phyloP scores from a whole-genome alignment of 2,888 invertebrate species.

The Azorinus chamasolen region DNA sequence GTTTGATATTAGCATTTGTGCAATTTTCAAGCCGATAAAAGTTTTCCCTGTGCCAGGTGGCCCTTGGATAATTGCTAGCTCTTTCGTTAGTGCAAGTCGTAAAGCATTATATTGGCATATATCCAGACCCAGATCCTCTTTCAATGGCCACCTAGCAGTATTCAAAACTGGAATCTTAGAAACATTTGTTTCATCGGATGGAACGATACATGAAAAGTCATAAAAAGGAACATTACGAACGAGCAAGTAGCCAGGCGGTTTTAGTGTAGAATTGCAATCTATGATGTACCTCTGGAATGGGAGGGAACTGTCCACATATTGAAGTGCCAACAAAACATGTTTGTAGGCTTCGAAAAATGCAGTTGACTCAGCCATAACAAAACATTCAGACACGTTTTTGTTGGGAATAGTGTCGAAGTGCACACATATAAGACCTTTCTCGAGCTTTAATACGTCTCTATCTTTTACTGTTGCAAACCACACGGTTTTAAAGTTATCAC shows the following conservation, averaged over 20 bases:
- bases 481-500: slow-evolving; percentile 90
- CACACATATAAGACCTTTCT: slow-evolving; percentile 64
- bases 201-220: slow-evolving; percentile 44
- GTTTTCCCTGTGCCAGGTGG: slow-evolving; percentile 97
- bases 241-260: slow-evolving; percentile 70
- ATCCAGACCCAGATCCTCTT: slow-evolving; percentile 60
- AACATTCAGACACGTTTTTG: slow-evolving; percentile 38
- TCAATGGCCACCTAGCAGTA: slow-evolving; percentile 65
- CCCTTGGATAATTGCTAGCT: slow-evolving; percentile 87
- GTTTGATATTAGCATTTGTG: slow-evolving; percentile 89
- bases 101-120: slow-evolving; percentile 80
- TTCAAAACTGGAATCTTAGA: slow-evolving; percentile 49
- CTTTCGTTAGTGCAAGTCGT: slow-evolving; percentile 80
- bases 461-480: slow-evolving; percentile 89
- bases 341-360: slow-evolving; percentile 94
- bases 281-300: slow-evolving; percentile 77
- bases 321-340: slow-evolving; percentile 91
- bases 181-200: no score
- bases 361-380: slow-evolving; percentile 91
- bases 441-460: slow-evolving; percentile 64
- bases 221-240: slow-evolving; percentile 35
- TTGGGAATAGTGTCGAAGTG: slow-evolving; percentile 49
- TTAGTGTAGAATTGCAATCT: slow-evolving; percentile 65
- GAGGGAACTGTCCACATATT: slow-evolving; percentile 87
- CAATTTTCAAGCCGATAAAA: slow-evolving; percentile 92